Evolutionary conservation across 2,888 invertebrate genomes (phyloP).

Genomic region (Baccha elongata): DNA sequence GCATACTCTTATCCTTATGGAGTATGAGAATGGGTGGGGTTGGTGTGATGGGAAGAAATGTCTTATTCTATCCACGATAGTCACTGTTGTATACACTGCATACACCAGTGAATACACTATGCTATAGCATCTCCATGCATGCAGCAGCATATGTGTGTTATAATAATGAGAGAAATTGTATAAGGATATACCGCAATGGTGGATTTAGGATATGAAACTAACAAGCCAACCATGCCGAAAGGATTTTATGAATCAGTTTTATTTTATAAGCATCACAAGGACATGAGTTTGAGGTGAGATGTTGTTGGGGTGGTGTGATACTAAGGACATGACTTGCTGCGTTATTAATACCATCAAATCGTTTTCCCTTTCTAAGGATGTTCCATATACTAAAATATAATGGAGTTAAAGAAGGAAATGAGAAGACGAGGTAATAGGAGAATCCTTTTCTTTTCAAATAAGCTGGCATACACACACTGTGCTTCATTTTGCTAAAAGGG

Average conservation of each 20-base stretch:
- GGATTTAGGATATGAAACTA: slow-evolving; percentile 73
- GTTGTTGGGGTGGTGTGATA: slow-evolving; percentile 56
- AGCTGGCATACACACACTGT: slow-evolving; percentile 69
- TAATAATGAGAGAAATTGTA: slow-evolving; percentile 73
- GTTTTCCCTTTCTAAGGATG: slow-evolving; percentile 66
- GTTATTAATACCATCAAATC: slow-evolving; percentile 77
- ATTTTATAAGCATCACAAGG: slow-evolving; percentile 69
- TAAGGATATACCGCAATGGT: slow-evolving; percentile 73
- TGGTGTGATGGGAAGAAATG: slow-evolving; percentile 41
- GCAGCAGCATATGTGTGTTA: slow-evolving; percentile 72
- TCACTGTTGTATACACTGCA: slow-evolving; percentile 56
- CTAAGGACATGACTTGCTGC: slow-evolving; percentile 77
- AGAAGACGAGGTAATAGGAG: slow-evolving; percentile 34
- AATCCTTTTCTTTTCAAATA: no score
- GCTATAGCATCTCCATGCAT: slow-evolving; percentile 64
- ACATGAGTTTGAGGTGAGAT: slow-evolving; percentile 13
- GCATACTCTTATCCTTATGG: slow-evolving; percentile 73
- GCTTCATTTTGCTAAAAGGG: slow-evolving; percentile 63
- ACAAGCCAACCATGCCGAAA: slow-evolving; percentile 73
- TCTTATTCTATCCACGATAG: slow-evolving; percentile 71
- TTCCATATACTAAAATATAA: neutral
- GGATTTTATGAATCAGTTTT: slow-evolving; percentile 74
- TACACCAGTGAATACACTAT: no score
- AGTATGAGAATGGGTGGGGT: no score
- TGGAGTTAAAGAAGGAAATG: slow-evolving; percentile 15